A percentile compares a stretch with the other conserved stretches of the same genome.
These are phyloP conservation scores for Amblyjoppa proteus DNA, from an alignment of 2,888 invertebrate species.

Conservation along the genomic window DNA sequence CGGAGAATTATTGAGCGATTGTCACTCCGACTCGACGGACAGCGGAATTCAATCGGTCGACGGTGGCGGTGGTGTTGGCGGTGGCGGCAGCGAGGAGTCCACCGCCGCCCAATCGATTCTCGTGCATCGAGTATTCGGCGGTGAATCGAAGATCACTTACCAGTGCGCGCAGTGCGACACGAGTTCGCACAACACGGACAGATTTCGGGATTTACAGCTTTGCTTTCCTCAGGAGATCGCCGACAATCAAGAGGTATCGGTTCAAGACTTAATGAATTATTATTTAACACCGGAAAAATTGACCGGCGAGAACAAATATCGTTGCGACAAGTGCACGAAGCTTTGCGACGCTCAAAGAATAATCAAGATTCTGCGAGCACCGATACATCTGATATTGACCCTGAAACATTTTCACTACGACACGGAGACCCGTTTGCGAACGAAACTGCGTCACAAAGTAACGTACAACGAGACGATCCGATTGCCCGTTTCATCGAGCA, in stretches of 20 bases:
- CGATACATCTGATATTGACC: conserved; percentile 92
- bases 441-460: conserved; percentile 92
- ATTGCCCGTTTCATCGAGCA: conserved; percentile 81
- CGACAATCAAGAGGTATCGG: conserved; percentile 86
- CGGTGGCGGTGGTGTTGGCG: conserved; percentile 74
- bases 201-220: conserved; percentile 92
- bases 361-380: conserved; percentile 90
- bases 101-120: conserved; percentile 83
- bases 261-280: conserved; percentile 92
- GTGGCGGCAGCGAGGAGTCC: conserved; percentile 65
- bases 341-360: conserved; percentile 92
- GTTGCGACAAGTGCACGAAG: conserved; percentile 91
- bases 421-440: conserved; percentile 89
- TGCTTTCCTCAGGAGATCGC: conserved; percentile 89
- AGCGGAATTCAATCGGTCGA: conserved; percentile 84
- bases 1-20: conserved; percentile 77
- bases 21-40: conserved; percentile 84
- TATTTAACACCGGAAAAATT: conserved; percentile 92
- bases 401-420: conserved; percentile 93
- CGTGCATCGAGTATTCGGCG: conserved; percentile 92
- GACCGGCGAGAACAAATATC: conserved; percentile 93
- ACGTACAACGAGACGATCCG: conserved; percentile 87
- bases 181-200: conserved; percentile 91
- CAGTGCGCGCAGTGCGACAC: conserved; percentile 91
- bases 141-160: conserved; percentile 91